phyloP scores from a whole-genome alignment of 2,113 vertebrate species.

The Tachysurus vachellii region DNA sequence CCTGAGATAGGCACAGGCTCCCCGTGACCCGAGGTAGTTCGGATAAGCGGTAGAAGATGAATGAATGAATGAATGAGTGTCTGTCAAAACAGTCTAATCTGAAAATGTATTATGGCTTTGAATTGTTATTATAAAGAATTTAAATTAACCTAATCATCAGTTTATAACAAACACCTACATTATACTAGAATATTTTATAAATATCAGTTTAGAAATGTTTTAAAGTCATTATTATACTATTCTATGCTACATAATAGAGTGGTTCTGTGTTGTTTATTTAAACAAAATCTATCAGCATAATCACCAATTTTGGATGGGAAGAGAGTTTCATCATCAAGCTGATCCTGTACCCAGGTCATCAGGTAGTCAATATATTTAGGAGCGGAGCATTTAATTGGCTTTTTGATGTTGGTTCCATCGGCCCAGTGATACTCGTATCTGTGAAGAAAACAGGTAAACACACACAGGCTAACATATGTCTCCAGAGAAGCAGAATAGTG shows the following conservation, averaged over 20 bases:
- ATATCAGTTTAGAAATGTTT: not conserved
- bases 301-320: slow-evolving; percentile 94
- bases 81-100: not conserved
- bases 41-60: no score
- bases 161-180: not conserved
- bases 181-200: not conserved
- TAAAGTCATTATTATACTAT: not conserved
- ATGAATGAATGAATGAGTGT: no score
- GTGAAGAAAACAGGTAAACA: not conserved
- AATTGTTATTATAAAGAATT: not conserved
- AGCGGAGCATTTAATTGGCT: slow-evolving; percentile 94
- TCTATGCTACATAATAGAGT: not conserved
- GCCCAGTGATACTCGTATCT: slow-evolving; percentile 98
- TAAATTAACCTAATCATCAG: not conserved
- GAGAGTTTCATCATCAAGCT: slow-evolving; percentile 93
- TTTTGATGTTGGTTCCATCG: slow-evolving; percentile 96
- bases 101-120: not conserved
- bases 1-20: no score
- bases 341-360: slow-evolving; percentile 98
- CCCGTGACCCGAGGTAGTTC: no score
- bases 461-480: not conserved
- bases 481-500: not conserved
- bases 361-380: slow-evolving; percentile 95
- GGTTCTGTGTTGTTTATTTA: not conserved
- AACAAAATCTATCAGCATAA: not conserved